Evolutionary conservation across 1,140 invertebrate genomes (phyloP), one percentile per base, ranked within the genome.

Genomic region (Brachionus plicatilis): DNA sequence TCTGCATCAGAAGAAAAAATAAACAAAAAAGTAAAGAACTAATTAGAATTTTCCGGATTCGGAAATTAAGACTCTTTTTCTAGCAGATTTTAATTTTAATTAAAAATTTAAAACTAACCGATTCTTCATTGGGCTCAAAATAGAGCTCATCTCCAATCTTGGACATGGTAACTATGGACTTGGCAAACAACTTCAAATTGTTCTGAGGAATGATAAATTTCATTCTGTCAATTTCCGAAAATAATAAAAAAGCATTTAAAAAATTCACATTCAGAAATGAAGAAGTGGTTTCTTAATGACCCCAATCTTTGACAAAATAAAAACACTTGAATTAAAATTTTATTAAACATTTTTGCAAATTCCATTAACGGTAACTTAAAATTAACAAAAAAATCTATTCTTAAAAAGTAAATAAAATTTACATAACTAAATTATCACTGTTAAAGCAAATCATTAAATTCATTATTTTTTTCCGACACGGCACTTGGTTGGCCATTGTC

Each of bases 131-230:
- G 8, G 79, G 79, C n/a, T 82, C 79, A 29, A 82, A 45, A 65
- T 82, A 82, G 20, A 82, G 53, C n/a, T 82, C 79, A 47, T 82
- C 79, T 9, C 79, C 79, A 29, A 82, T 82, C 33, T 82, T 82
- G 17, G 79, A 60, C 53, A 82, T 45, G 20, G 79, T 65, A 37
- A 65, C 20, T 29, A 82, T 68, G 4, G 79, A 82, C 33, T 82
- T 82, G 20, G 79, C 79, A 82, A 82, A 82, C 41, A 82, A 20
- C 24, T 82, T 82, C 53, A 82, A 43, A 9, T 82, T 60, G 60
- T 82, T 82, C 41, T 60, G 53, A 7, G 53, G 53, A n/a, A 82
- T 82, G 3, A 82, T 53, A 68, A 82, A 82, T 82, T 82, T 82
- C 79, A 82, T 82, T n/a, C 37, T 65, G 1, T 47, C 20, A 76